Evolutionary conservation across 2,888 invertebrate genomes (phyloP).

Genomic region (Lissonota sp.): DNA sequence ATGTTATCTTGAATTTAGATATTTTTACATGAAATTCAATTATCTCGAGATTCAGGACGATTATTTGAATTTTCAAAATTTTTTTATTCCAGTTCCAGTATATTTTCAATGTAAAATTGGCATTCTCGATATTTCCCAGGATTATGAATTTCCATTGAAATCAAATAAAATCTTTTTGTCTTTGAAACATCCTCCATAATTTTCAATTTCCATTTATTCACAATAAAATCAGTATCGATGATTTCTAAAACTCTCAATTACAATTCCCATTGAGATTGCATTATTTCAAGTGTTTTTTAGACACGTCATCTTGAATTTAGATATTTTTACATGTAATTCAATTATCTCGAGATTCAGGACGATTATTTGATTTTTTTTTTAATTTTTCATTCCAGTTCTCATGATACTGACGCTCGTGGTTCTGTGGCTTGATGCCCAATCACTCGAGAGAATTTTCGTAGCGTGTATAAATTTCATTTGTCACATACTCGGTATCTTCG

Average conservation of each 20-base stretch:
- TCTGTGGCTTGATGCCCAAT: constrained; percentile 86
- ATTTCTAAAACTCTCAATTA: background rate
- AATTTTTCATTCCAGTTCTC: constrained; percentile 82
- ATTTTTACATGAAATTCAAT: constrained; percentile 10
- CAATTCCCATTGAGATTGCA: too few species aligned
- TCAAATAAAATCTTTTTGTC: too few species aligned
- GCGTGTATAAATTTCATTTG: constrained; percentile 87
- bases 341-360: background rate
- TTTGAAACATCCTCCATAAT: background rate
- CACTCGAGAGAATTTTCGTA: constrained; percentile 86
- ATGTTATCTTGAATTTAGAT: background rate
- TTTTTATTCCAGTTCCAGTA: too few species aligned
- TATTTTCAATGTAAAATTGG: too few species aligned
- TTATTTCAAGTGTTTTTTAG: background rate
- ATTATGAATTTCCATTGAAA: too few species aligned
- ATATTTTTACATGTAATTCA: constrained; percentile 12
- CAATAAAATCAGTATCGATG: constrained; percentile 8
- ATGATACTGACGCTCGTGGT: constrained; percentile 86
- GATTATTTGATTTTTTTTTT: constrained; percentile 13
- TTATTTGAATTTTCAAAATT: too few species aligned
- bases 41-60: too few species aligned
- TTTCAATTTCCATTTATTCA: background rate
- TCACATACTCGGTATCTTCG: constrained; percentile 86
- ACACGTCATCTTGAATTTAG: constrained; percentile 6
- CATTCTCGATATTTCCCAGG: too few species aligned